Percentiles rank a stretch among this genome's conserved stretches.
phyloP scores from a whole-genome alignment of 1,140 invertebrate genomes.

The Lanistes nyassanus region DNA sequence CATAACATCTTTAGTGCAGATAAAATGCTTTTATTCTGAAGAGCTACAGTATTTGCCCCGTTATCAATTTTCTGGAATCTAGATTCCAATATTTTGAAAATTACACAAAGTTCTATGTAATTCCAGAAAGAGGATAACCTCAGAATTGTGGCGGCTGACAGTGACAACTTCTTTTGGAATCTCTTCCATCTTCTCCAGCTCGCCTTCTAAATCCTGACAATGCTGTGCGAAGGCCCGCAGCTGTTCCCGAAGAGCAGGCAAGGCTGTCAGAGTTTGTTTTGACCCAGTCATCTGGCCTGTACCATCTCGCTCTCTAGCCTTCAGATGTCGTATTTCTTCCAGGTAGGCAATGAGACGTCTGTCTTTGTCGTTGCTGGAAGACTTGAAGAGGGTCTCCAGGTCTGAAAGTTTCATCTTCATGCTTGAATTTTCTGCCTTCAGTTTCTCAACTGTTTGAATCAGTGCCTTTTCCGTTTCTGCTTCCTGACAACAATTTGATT shows the following conservation, averaged over 20 bases:
- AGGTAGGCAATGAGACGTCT: slow-evolving; percentile 27
- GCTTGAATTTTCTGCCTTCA: slow-evolving; percentile 22
- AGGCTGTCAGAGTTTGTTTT: slow-evolving; percentile 19
- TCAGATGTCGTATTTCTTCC: slow-evolving; percentile 25
- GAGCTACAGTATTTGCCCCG: too few species aligned
- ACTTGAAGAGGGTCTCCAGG: slow-evolving; percentile 30
- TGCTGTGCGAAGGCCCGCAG: slow-evolving; percentile 33
- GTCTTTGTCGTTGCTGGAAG: slow-evolving; percentile 38
- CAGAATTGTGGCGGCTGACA: neutral
- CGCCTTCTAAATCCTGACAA: slow-evolving; percentile 36
- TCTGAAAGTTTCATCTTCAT: slow-evolving; percentile 28
- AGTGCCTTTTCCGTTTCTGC: neutral
- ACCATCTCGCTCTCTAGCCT: slow-evolving; percentile 29
- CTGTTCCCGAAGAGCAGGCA: slow-evolving; percentile 34
- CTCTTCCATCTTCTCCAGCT: slow-evolving; percentile 21
- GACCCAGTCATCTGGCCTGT: slow-evolving; percentile 24
- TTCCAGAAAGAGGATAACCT: neutral
- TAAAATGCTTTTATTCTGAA: too few species aligned
- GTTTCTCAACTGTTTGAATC: slow-evolving; percentile 20
- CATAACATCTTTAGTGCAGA: too few species aligned
- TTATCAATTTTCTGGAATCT: too few species aligned
- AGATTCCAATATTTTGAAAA: too few species aligned
- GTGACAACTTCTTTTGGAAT: neutral
- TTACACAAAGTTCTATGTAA: too few species aligned
- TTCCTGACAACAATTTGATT: too few species aligned